Evolutionary conservation across 2,888 invertebrate genomes (phyloP).

Genomic region (Pandemis corylana): DNA sequence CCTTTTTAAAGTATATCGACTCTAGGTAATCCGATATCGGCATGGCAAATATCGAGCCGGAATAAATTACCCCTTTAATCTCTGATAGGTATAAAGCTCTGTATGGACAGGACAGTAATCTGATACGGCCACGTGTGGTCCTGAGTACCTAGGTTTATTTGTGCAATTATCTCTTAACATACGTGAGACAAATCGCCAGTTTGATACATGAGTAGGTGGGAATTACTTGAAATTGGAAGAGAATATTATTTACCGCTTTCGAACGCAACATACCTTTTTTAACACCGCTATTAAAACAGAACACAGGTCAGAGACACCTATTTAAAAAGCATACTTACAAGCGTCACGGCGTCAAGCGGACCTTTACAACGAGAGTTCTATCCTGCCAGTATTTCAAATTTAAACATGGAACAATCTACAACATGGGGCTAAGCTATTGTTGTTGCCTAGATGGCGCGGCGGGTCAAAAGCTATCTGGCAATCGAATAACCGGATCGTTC

Average conservation of each 20-base stretch:
- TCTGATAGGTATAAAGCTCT: constrained; percentile 35
- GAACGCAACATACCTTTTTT: background rate
- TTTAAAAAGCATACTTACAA: background rate
- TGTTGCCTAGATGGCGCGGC: constrained; percentile 58
- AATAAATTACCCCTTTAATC: constrained; percentile 42
- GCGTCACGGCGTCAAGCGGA: background rate
- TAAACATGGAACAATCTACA: constrained; percentile 27
- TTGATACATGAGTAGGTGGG: background rate
- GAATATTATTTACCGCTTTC: too few species aligned
- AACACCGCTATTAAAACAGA: background rate
- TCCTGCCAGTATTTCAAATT: constrained; percentile 11
- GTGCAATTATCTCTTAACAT: constrained; percentile 36
- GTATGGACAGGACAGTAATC: constrained; percentile 42
- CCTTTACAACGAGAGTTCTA: background rate
- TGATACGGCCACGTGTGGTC: constrained; percentile 44
- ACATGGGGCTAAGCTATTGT: constrained; percentile 47
- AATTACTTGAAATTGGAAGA: background rate
- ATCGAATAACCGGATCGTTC: constrained; percentile 63
- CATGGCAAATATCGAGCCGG: constrained; percentile 21
- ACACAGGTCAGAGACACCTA: background rate
- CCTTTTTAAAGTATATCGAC: constrained; percentile 31
- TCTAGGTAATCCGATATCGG: constrained; percentile 32
- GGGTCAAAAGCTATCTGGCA: constrained; percentile 68
- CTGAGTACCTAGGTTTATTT: constrained; percentile 34
- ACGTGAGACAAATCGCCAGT: background rate